Evolutionary conservation across 2,888 invertebrate genomes (phyloP).

Genomic region (Trypoxylon attenuatum): DNA sequence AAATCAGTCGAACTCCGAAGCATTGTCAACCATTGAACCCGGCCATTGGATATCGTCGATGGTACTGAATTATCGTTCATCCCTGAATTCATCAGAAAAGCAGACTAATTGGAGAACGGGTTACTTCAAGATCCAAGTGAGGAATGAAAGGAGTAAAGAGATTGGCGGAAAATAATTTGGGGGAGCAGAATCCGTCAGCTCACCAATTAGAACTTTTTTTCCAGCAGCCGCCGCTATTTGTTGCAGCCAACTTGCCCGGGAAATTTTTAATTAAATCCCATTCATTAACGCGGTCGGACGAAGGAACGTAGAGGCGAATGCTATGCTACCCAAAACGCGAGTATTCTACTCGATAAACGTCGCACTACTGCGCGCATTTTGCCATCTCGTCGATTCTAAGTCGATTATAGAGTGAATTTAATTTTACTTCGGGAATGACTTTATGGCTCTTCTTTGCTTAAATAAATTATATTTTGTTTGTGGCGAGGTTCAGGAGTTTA

Average conservation of each 20-base stretch:
- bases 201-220: conserved; percentile 43
- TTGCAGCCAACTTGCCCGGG: conserved; percentile 19
- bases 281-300: conserved; percentile 30
- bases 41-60: no score
- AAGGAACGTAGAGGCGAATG: not conserved
- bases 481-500: no score
- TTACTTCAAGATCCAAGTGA: not conserved
- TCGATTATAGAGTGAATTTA: not conserved
- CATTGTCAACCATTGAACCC: no score
- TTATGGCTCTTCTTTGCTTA: no score
- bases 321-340: conserved; percentile 18
- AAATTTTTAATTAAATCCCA: conserved; percentile 46
- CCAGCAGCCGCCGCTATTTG: conserved; percentile 28
- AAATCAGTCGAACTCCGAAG: no score
- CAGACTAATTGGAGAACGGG: conserved; percentile 16
- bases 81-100: no score
- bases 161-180: conserved; percentile 33
- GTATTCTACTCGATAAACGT: conserved; percentile 2
- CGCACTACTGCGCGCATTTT: not conserved
- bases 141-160: conserved; percentile 3
- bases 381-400: not conserved
- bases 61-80: conserved; percentile 17
- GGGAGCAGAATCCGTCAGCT: conserved; percentile 30
- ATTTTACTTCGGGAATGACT: not conserved
- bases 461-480: no score